These are phyloP conservation scores for Dynastes tityus DNA, from an alignment of 2,888 invertebrate species.

Conservation along the genomic window DNA sequence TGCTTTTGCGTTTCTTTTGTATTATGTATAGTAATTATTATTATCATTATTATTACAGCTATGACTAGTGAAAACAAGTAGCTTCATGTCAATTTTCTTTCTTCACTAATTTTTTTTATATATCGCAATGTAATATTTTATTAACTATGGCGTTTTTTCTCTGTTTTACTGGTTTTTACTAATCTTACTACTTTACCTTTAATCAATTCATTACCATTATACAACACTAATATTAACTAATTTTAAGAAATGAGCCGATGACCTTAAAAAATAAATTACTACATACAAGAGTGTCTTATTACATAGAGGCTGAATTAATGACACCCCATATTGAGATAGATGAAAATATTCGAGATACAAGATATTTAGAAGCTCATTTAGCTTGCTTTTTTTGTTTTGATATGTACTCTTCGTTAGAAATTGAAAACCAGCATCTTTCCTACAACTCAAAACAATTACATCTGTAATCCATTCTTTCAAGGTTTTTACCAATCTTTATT, in stretches of 20 bases:
- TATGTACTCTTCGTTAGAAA: too few relatives aligned
- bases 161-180: neutral
- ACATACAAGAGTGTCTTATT: constrained; percentile 7
- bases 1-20: too few relatives aligned
- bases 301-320: too few relatives aligned
- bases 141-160: constrained; percentile 57
- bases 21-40: neutral
- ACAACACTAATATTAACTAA: constrained; percentile 69
- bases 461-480: too few relatives aligned
- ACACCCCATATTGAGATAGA: too few relatives aligned
- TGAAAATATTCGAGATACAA: too few relatives aligned
- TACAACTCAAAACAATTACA: too few relatives aligned
- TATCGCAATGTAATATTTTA: neutral
- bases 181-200: constrained; percentile 61
- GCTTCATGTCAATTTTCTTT: constrained; percentile 59
- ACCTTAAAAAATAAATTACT: constrained; percentile 51
- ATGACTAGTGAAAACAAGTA: constrained; percentile 62
- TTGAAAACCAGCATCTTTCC: too few relatives aligned
- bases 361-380: too few relatives aligned
- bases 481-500: too few relatives aligned
- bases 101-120: constrained; percentile 55
- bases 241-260: constrained; percentile 66
- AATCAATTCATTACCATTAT: constrained; percentile 65
- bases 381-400: too few relatives aligned
- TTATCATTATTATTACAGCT: constrained; percentile 45